These are phyloP conservation scores for Eucera pruinosa DNA, from an alignment of 2,888 invertebrate species.

Conservation along the genomic window DNA sequence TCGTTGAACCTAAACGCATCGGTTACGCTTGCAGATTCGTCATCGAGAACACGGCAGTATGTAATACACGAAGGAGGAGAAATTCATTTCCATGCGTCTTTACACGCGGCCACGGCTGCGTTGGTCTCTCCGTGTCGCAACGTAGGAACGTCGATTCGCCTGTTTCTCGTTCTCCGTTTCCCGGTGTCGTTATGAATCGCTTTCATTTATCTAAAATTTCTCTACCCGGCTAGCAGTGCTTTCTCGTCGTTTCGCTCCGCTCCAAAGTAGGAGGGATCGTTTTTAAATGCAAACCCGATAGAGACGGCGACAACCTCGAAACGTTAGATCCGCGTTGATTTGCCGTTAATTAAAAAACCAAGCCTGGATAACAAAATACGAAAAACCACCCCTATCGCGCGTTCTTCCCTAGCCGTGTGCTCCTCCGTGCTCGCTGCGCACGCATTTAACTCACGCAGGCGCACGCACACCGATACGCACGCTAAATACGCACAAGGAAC, in stretches of 20 bases:
- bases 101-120: not conserved
- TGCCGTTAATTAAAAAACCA: constrained; percentile 23
- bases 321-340: not conserved
- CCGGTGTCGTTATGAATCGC: not conserved
- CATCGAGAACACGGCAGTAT: constrained; percentile 38
- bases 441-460: no score
- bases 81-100: constrained; percentile 37
- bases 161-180: not conserved
- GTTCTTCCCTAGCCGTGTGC: constrained; percentile 11
- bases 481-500: no score
- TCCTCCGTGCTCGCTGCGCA: no score
- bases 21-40: constrained; percentile 59
- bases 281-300: not conserved
- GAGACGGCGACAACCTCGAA: not conserved
- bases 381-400: constrained; percentile 36
- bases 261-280: not conserved
- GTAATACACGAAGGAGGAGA: constrained; percentile 23
- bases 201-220: not conserved
- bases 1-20: constrained; percentile 66
- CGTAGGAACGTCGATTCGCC: constrained; percentile 19
- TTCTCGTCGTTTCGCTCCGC: not conserved
- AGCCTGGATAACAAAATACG: constrained; percentile 15
- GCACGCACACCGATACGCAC: no score
- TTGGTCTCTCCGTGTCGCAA: constrained; percentile 2
- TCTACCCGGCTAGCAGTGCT: no score